phyloP scores from a whole-genome alignment of 2,113 vertebrate genomes.

The Macquaria ambigua region DNA sequence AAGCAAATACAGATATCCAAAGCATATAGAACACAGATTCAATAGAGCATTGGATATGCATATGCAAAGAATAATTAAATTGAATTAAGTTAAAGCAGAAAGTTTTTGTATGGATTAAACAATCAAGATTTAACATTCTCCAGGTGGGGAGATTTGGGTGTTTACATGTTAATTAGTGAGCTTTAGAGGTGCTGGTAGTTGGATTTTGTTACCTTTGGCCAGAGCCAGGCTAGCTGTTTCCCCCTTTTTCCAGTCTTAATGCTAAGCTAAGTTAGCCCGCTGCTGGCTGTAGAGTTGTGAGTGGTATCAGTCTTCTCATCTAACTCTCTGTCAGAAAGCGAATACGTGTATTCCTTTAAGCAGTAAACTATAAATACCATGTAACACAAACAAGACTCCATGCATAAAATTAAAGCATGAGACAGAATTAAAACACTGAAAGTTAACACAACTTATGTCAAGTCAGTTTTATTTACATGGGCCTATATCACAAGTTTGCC shows the following conservation, averaged over 20 bases:
- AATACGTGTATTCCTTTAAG: not conserved
- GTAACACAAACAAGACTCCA: not conserved
- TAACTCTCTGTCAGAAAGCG: not conserved
- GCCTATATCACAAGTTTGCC: no score
- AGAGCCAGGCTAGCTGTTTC: no score
- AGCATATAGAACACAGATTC: not conserved
- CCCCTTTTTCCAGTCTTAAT: not conserved
- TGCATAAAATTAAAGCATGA: not conserved
- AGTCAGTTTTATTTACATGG: no score
- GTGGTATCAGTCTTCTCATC: not conserved
- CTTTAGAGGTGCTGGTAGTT: no score
- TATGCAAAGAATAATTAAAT: not conserved
- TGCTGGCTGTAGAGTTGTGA: not conserved
- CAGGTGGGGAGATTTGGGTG: no score
- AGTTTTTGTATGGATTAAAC: not conserved
- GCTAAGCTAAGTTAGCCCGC: not conserved
- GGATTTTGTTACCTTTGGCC: no score
- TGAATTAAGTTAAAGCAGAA: not conserved
- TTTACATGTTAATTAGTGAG: not conserved
- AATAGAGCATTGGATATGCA: not conserved
- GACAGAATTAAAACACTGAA: not conserved
- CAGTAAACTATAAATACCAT: not conserved
- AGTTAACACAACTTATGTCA: no score
- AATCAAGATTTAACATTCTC: not conserved
- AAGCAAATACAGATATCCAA: not conserved